Conservation (phyloP, 2,797 vertebrate species). For the Enteromius radiatus region DNA sequence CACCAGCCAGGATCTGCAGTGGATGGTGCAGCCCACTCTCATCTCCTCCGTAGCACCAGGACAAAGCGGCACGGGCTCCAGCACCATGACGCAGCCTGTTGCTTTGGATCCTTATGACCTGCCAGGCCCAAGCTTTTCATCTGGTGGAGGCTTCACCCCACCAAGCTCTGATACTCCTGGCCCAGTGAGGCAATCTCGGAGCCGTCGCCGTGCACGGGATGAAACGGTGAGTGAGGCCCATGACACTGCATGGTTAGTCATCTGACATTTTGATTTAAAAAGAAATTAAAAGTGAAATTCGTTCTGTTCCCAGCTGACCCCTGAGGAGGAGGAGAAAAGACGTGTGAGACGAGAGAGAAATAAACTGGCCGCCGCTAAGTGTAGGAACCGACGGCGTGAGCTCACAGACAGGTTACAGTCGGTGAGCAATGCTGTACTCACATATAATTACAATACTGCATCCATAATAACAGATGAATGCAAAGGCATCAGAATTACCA, state of each 20-base stretch:
- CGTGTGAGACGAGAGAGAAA: conserved; percentile 91
- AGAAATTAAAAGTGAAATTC: background rate
- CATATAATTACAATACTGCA: background rate
- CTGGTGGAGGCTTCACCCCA: conserved; percentile 76
- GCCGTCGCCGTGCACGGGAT: conserved; percentile 85
- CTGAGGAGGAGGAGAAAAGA: conserved; percentile 94
- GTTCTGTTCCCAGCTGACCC: conserved; percentile 80
- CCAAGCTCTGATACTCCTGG: conserved; percentile 72
- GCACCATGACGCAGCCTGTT: conserved; percentile 79
- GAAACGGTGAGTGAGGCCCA: conserved; percentile 86
- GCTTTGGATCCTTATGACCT: conserved; percentile 91
- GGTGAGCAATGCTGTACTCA: conserved; percentile 78
- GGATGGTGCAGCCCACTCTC: conserved; percentile 95
- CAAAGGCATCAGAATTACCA: background rate
- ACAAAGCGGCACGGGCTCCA: conserved; percentile 78
- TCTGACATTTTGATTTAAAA: background rate
- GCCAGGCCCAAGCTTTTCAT: conserved; percentile 90
- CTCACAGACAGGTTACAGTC: conserved; percentile 94
- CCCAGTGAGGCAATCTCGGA: conserved; percentile 76
- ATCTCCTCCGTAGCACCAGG: conserved; percentile 94
- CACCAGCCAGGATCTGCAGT: conserved; percentile 98
- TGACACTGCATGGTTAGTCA: background rate
- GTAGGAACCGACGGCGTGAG: conserved; percentile 91
- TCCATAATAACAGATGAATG: background rate
- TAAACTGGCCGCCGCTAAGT: conserved; percentile 94